Evolutionary conservation across 35 echinoderm and acorn worm species (phyloP).

Genomic region (Heliocidaris erythrogramma): DNA sequence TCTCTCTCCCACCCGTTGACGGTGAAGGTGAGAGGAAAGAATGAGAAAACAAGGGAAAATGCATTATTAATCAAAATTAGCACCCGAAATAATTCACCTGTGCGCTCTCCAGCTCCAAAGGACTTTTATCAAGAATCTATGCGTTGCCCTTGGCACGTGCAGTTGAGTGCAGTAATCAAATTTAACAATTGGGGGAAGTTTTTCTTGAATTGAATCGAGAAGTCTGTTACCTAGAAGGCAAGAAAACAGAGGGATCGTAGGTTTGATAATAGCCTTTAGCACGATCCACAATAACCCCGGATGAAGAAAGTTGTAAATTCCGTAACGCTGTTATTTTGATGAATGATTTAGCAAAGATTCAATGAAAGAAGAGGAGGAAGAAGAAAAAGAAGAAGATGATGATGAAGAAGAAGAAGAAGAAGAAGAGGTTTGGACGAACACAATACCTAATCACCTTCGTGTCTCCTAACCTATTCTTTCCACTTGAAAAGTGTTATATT

Average conservation of each 20-base stretch:
- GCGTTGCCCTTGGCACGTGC: background rate
- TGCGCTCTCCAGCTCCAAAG: background rate
- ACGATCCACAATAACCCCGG: background rate
- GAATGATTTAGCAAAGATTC: background rate
- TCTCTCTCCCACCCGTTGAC: background rate
- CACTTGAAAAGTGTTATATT: no score
- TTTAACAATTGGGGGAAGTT: background rate
- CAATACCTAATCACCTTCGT: no score
- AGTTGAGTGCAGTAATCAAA: slow-evolving; percentile 22
- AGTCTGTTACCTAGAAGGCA: background rate
- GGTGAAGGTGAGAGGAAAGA: background rate
- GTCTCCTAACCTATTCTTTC: no score
- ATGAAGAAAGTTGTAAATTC: background rate
- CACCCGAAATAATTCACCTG: slow-evolving; percentile 31
- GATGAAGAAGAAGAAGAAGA: no score
- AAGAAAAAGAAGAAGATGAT: no score
- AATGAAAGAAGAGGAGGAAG: background rate
- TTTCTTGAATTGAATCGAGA: background rate
- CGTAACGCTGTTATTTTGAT: background rate
- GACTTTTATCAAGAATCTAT: background rate
- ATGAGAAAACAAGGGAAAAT: background rate
- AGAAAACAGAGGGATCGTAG: background rate
- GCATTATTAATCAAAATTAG: slow-evolving; percentile 43
- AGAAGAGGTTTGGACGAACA: no score
- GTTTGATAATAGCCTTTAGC: background rate